phyloP scores from a whole-genome alignment of 2,797 vertebrate genomes.

The Linurgus olivaceus region DNA sequence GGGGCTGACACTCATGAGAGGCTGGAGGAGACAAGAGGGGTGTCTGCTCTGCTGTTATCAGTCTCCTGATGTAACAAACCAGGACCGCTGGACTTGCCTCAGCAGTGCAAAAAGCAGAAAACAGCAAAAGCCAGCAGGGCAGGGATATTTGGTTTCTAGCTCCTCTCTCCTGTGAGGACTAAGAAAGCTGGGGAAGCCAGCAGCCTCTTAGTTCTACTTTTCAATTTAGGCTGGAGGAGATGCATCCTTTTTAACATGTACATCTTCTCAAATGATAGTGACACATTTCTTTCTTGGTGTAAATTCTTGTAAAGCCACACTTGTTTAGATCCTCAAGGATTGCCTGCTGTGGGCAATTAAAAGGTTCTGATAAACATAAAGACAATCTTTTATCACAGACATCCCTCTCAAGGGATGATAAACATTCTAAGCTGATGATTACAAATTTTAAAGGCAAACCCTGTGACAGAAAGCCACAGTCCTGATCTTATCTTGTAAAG shows the following conservation, averaged over 20 bases:
- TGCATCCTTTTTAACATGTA: background rate
- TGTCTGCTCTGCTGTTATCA: background rate
- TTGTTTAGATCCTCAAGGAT: background rate
- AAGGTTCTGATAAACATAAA: conserved; percentile 1
- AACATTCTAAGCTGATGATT: background rate
- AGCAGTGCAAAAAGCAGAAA: background rate
- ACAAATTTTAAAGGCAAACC: conserved; percentile 27
- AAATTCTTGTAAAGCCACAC: background rate
- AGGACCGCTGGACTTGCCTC: background rate
- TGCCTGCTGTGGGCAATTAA: conserved; percentile 19
- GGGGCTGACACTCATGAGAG: background rate
- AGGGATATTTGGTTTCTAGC: background rate
- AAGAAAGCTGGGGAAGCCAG: background rate
- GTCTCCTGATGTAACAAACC: background rate
- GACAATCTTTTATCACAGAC: background rate
- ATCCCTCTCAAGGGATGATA: background rate
- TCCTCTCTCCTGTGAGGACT: background rate
- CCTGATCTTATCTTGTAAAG: background rate
- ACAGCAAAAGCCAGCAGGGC: background rate
- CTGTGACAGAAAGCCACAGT: conserved; percentile 11
- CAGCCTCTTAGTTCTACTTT: background rate
- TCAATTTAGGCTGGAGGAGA: background rate
- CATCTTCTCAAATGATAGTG: background rate
- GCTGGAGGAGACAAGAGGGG: background rate
- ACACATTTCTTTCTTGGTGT: background rate